Base-by-base conservation (phyloP, 1,140 invertebrate genomes). In the Diplogasteroides magnus region DNA sequence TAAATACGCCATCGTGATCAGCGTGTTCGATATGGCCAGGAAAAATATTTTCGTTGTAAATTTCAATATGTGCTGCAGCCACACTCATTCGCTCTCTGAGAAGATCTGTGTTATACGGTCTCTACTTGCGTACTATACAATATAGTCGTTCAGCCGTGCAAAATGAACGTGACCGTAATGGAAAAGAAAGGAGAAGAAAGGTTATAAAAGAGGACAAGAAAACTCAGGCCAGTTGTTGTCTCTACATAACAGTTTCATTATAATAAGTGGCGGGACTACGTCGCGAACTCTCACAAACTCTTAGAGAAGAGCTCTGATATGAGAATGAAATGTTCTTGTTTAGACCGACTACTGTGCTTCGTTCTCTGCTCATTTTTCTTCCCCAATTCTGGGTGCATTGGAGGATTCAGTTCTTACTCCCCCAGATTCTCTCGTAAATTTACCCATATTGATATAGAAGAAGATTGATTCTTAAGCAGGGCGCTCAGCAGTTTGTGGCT, bases 141-240 rank as follows among this genome's bases (percentile, higher is more conserved):
- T n/a, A n/a, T n/a, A n/a, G n/a, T n/a, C n/a, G n/a, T 72, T 37
- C 67, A 73, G 71, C 72, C 1, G 72, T 73, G 14, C 72, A 73
- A 63, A 73, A 73, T 31, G 72, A 73, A 25, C 56, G 72, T 15
- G 72, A 73, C 28, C 48, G 71, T 3, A 73, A 73, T 31, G 59
- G 62, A 15, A 73, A 70, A 64, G 61, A 61, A 48, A 19, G 6
- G 37, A 48, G 19, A 48, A 48, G 19, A 48, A 48, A 19, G 19
- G 19, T 11, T 6, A 48, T 48, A 6, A 48, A 48, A 48, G 37
- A 48, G 19, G 37, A 48, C 6, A 48, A 48, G 19, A 11, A 6
- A 26, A 57, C 23, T 31, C 23, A 66, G 19, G n/a, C 28, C 11
- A 31, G 13, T 31, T 31, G 25, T 2, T 25, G 13, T 32, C 64